Evolutionary conservation across 2,113 vertebrate species (phyloP).

Genomic region (Ailuropoda melanoleuca): DNA sequence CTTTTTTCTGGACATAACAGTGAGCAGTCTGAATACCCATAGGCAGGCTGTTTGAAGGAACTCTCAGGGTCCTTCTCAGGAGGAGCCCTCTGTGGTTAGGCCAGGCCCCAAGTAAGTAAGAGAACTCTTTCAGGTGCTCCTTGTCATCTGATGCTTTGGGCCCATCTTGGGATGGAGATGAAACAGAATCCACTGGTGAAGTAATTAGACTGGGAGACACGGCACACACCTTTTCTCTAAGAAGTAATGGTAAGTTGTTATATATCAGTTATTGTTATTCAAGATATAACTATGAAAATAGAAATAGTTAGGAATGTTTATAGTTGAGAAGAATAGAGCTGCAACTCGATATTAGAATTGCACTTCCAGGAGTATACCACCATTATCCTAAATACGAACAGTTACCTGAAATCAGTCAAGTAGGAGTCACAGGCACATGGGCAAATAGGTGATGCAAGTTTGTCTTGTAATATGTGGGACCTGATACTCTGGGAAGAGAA

Average conservation of each 20-base stretch:
- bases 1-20: not conserved
- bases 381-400: not conserved
- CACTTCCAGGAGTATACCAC: not conserved
- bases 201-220: constrained; percentile 92
- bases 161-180: constrained; percentile 86
- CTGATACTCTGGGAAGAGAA: not conserved
- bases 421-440: not conserved
- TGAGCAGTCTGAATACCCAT: not conserved
- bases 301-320: not conserved
- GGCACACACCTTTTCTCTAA: constrained; percentile 88
- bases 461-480: not conserved
- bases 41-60: not conserved
- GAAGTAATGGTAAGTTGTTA: constrained; percentile 86
- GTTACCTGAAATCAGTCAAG: not conserved
- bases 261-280: not conserved
- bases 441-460: not conserved
- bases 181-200: constrained; percentile 88
- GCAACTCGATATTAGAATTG: not conserved
- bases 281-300: not conserved
- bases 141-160: constrained; percentile 72
- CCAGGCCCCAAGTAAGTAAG: not conserved
- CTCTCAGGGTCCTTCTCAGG: not conserved
- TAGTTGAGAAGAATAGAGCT: not conserved
- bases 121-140: constrained; percentile 73
- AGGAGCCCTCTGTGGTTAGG: constrained; percentile 48